phyloP scores from a whole-genome alignment of 2,888 invertebrate genomes.

The Nezara viridula region DNA sequence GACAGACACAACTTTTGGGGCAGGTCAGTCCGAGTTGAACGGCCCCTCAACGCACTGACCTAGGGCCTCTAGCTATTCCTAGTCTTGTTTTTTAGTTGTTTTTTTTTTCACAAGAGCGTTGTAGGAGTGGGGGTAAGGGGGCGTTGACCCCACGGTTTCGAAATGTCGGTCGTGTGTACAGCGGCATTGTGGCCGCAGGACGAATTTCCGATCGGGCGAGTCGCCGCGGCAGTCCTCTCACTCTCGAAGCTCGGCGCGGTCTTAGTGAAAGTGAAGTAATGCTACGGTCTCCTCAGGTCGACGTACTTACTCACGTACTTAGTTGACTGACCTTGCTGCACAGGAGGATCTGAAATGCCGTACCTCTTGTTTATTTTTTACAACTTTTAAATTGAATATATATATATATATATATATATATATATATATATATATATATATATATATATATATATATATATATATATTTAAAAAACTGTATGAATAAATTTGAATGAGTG shows the following conservation, averaged over 20 bases:
- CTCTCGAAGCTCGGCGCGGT: neutral
- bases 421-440: too few species aligned
- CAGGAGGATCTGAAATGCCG: too few species aligned
- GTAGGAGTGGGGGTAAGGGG: neutral
- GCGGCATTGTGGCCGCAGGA: neutral
- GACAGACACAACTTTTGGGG: constrained; percentile 13
- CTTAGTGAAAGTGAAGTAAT: constrained; percentile 31
- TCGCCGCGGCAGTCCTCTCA: neutral
- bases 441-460: too few species aligned
- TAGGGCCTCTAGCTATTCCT: constrained; percentile 28
- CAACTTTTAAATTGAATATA: too few species aligned
- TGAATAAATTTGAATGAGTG: too few species aligned
- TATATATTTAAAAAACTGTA: too few species aligned
- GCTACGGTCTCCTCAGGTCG: neutral
- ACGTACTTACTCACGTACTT: neutral
- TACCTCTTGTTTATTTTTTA: too few species aligned
- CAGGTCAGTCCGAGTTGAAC: constrained; percentile 52
- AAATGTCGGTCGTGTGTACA: neutral
- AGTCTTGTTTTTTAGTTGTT: neutral
- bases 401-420: too few species aligned
- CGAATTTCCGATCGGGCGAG: neutral
- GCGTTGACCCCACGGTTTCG: neutral
- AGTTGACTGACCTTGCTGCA: neutral
- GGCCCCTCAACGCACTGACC: constrained; percentile 36
- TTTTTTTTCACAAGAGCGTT: neutral